Evolutionary conservation across 1,140 invertebrate genomes (phyloP).

Genomic region (Drosophila pseudoananassae): DNA sequence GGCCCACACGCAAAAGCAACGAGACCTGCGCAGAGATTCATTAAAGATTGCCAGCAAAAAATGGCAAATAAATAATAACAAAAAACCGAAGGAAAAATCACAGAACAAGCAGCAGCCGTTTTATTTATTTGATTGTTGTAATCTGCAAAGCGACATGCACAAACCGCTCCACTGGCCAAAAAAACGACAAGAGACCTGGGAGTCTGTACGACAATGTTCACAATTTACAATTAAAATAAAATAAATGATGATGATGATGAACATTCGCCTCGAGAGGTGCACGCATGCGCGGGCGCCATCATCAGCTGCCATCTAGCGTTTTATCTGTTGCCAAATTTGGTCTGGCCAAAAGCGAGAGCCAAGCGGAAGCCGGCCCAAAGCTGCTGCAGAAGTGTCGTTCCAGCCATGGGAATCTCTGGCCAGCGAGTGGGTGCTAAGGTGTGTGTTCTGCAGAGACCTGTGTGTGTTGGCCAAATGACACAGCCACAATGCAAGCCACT

Average conservation of each 20-base stretch:
- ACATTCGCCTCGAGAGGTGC: constrained; percentile 35
- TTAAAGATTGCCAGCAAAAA: constrained; percentile 56
- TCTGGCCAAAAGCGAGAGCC: constrained; percentile 55
- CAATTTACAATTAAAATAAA: constrained; percentile 73
- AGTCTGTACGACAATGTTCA: constrained; percentile 3
- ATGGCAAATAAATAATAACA: constrained; percentile 50
- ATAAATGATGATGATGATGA: constrained; percentile 78
- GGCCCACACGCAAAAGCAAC: constrained; percentile 66
- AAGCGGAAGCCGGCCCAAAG: constrained; percentile 43
- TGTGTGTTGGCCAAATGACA: constrained; percentile 35
- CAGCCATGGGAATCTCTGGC: constrained; percentile 70
- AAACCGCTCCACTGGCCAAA: constrained; percentile 46
- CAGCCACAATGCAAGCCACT: constrained; percentile 16
- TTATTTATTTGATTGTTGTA: constrained; percentile 79
- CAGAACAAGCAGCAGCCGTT: constrained; percentile 38
- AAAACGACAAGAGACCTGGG: constrained; percentile 20
- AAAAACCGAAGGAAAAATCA: constrained; percentile 28
- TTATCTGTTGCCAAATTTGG: constrained; percentile 73
- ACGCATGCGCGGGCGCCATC: constrained; percentile 80
- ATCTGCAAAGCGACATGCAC: constrained; percentile 74
- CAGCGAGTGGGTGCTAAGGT: constrained; percentile 73
- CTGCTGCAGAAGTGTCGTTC: constrained; percentile 70
- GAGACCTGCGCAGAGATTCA: constrained; percentile 48
- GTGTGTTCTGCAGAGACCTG: constrained; percentile 36
- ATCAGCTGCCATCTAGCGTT: constrained; percentile 68